Conservation (phyloP, 2,113 vertebrate genomes). For the Mesembrinibis cayennensis region DNA sequence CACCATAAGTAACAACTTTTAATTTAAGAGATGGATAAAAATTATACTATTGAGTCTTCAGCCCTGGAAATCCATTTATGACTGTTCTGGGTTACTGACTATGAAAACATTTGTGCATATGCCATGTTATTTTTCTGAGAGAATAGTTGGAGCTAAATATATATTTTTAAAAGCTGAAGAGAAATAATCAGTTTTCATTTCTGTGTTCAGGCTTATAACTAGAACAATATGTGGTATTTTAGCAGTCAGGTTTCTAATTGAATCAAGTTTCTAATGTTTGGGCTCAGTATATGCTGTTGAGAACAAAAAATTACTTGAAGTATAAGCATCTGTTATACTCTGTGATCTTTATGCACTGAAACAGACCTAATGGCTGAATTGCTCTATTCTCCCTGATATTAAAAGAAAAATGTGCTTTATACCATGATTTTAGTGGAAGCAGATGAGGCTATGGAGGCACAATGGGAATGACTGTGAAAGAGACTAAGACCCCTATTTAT, state of each 20-base stretch:
- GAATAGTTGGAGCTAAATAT: not conserved
- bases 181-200: not conserved
- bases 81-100: not conserved
- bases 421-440: not conserved
- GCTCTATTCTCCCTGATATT: not conserved
- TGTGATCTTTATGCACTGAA: not conserved
- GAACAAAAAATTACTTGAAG: not conserved
- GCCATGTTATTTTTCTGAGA: not conserved
- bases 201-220: not conserved
- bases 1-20: not conserved
- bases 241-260: not conserved
- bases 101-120: not conserved
- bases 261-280: not conserved
- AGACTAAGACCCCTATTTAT: not conserved
- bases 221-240: not conserved
- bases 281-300: not conserved
- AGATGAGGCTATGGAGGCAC: not conserved
- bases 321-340: not conserved
- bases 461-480: not conserved
- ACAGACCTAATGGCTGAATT: not conserved
- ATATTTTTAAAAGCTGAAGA: not conserved
- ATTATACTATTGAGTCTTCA: not conserved
- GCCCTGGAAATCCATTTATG: not conserved
- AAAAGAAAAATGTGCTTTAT: slow-evolving; percentile 17
- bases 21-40: not conserved